phyloP scores from a whole-genome alignment of 2,113 vertebrate species.

The Callocephalon fimbriatum region DNA sequence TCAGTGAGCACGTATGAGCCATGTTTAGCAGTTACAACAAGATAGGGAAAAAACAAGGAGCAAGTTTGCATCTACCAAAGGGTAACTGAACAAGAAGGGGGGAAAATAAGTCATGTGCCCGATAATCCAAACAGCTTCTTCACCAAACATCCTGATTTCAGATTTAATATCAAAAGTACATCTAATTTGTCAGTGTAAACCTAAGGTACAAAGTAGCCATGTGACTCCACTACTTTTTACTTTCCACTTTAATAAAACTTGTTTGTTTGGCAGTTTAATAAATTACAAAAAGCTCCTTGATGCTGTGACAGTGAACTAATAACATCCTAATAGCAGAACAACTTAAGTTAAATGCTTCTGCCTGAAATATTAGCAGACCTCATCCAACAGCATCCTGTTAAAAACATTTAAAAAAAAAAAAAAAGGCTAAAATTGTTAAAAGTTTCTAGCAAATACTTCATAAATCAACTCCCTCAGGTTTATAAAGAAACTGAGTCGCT shows the following conservation, averaged over 20 bases:
- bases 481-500: not conserved
- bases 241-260: not conserved
- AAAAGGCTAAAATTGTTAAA: not conserved
- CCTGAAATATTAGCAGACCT: not conserved
- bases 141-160: not conserved
- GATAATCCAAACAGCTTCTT: not conserved
- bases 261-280: not conserved
- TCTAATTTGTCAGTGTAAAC: not conserved
- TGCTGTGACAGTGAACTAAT: not conserved
- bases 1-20: not conserved
- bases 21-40: not conserved
- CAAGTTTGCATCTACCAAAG: not conserved
- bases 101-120: rapidly evolving
- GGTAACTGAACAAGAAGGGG: not conserved
- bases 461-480: not conserved
- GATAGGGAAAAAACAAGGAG: not conserved
- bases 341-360: not conserved
- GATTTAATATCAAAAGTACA: not conserved
- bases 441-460: not conserved
- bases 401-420: not conserved
- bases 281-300: not conserved
- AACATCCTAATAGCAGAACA: not conserved
- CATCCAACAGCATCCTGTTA: not conserved
- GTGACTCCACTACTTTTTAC: not conserved
- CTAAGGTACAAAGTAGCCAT: not conserved